Evolutionary conservation across 1,140 invertebrate species (phyloP).

Genomic region (Diorhabda carinulata): DNA sequence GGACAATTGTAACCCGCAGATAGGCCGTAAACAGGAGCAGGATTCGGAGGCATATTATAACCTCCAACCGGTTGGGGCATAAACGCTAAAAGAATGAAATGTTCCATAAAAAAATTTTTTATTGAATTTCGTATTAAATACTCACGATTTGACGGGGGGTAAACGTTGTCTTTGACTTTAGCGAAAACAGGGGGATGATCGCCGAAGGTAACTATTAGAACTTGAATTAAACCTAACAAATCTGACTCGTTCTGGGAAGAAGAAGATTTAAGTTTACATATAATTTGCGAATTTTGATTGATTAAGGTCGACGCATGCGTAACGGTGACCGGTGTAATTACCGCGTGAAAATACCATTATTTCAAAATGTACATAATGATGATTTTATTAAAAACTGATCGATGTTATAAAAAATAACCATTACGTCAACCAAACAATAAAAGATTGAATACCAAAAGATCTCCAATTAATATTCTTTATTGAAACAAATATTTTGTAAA

Average conservation of each 20-base stretch:
- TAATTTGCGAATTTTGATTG: too few species aligned
- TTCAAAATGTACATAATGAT: too few species aligned
- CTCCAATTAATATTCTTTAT: too few species aligned
- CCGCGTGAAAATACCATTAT: too few species aligned
- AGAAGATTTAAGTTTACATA: too few species aligned
- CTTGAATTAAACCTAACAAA: conserved; percentile 79
- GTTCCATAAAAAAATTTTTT: background rate
- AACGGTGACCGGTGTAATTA: too few species aligned
- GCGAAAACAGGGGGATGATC: conserved; percentile 93
- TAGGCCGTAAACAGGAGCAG: conserved; percentile 31
- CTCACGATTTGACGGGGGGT: conserved; percentile 62
- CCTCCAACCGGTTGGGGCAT: conserved; percentile 59
- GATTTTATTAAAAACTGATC: too few species aligned
- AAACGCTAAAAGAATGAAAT: conserved; percentile 49
- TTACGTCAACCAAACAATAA: too few species aligned
- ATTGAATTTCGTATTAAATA: conserved; percentile 14
- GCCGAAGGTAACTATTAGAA: conserved; percentile 91
- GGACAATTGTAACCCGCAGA: conserved; percentile 34
- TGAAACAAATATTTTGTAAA: too few species aligned
- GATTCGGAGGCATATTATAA: conserved; percentile 42
- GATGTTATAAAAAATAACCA: too few species aligned
- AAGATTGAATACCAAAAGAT: too few species aligned
- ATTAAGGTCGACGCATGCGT: too few species aligned
- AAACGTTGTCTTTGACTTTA: conserved; percentile 57
- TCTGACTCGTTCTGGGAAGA: conserved; percentile 70